phyloP scores from a whole-genome alignment of 1,140 invertebrate genomes.

The Chironomus striatipennis region DNA sequence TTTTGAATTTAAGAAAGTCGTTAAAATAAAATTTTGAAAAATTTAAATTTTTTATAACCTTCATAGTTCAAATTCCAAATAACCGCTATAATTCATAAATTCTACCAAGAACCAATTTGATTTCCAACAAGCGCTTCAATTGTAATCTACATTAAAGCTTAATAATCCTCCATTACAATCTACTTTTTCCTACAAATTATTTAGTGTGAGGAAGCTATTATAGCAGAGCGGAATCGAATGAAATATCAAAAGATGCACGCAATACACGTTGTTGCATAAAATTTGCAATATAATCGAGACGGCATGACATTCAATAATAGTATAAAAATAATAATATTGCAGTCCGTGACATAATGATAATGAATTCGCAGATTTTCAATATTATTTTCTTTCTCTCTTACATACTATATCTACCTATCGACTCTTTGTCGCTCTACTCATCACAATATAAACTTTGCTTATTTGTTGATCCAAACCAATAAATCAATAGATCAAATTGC shows the following conservation, averaged over 20 bases:
- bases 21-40: too few species aligned
- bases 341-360: not conserved
- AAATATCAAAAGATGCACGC: not conserved
- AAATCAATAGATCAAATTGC: not conserved
- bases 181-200: not conserved
- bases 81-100: too few species aligned
- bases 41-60: too few species aligned
- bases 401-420: too few species aligned
- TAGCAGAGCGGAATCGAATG: not conserved
- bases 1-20: too few species aligned
- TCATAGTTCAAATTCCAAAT: too few species aligned
- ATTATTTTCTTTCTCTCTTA: too few species aligned
- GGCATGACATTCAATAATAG: not conserved
- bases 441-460: too few species aligned
- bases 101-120: too few species aligned
- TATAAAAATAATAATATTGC: not conserved
- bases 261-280: not conserved
- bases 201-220: constrained; percentile 6
- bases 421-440: too few species aligned
- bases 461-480: not conserved
- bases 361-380: not conserved
- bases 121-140: too few species aligned
- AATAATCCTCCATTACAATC: not conserved
- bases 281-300: not conserved
- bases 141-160: too few species aligned